Base-by-base conservation (phyloP, 2,888 invertebrate genomes). In the Dicranocentrus wangi region DNA sequence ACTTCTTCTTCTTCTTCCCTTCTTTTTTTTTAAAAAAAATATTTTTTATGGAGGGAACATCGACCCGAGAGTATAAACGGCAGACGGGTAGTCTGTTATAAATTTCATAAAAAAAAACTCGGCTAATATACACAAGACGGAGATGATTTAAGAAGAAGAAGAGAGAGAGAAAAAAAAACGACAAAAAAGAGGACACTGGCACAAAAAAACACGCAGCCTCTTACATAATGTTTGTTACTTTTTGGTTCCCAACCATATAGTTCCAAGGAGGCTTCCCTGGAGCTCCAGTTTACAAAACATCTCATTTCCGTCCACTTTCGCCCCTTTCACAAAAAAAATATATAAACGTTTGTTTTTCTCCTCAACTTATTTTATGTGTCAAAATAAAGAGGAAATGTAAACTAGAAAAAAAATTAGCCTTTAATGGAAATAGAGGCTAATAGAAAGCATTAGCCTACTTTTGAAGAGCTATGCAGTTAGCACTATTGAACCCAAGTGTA, bases 331-430 rank as follows among this genome's bases (percentile, higher is more conserved):
- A 19, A 10, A 42, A 60, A 43, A n/a, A 32, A 47, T 61, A 32
- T n/a, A n/a, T n/a, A n/a, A n/a, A n/a, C n/a, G n/a, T 72, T 61
- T 72, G 61, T 72, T 23, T 60, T 61, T 2, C 21, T 28, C 19
- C 32, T 19, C 28, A 42, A 47, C 32, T 10, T 3, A 32, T 47
- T 47, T 15, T 47, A 47, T n/a, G 39, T 8, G 13, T 13, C 7
- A 13, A 66, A 66, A 66, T 47, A 28, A 39, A 27, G 25, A 13
- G 13, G 15, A 3, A 25, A 28, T 17, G 2, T 32, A 21, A 21
- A 42, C 8, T 55, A 10, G 21, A 47, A 28, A 68, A n/a, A 66
- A 53, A 55, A 15, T n/a, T 32, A 21, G 17, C 25, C 15, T n/a
- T n/a, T 42, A 70, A 69, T 70, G 58, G 60, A 43, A 70, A 60